Evolutionary conservation across 2,113 vertebrate genomes (phyloP).

Genomic region (Sterrhoptilus dennistouni): DNA sequence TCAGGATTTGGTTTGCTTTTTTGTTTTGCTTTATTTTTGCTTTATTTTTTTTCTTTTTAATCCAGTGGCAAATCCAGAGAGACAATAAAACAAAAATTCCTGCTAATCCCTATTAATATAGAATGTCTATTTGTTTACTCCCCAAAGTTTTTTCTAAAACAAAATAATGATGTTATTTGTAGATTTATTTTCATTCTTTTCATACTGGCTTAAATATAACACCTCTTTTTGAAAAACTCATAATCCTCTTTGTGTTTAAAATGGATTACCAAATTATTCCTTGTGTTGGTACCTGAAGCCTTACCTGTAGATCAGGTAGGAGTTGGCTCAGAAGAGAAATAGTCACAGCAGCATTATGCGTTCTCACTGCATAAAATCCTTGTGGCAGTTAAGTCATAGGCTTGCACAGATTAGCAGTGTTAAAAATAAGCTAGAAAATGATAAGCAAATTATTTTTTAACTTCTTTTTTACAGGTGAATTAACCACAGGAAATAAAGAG

Average conservation of each 20-base stretch:
- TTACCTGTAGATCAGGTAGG: background rate
- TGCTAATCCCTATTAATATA: background rate
- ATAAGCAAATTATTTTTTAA: background rate
- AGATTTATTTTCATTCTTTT: background rate
- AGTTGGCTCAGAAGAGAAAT: background rate
- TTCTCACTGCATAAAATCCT: background rate
- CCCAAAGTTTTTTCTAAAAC: background rate
- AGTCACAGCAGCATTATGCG: background rate
- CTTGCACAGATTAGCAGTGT: background rate
- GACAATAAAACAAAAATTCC: background rate
- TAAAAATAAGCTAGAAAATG: background rate
- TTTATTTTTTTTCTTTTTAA: background rate
- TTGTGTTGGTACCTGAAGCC: background rate
- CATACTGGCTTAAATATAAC: background rate
- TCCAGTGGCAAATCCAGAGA: background rate
- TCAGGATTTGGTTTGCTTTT: rapidly evolving
- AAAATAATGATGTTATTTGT: background rate
- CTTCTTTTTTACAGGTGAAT: background rate
- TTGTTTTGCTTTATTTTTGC: background rate
- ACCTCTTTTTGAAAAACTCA: background rate
- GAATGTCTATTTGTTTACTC: background rate
- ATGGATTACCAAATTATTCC: background rate
- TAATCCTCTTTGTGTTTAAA: background rate
- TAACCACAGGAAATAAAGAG: background rate
- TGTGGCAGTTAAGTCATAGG: background rate